Evolutionary conservation across 2,888 invertebrate genomes (phyloP).

Genomic region (Asteroscopus sphinx): DNA sequence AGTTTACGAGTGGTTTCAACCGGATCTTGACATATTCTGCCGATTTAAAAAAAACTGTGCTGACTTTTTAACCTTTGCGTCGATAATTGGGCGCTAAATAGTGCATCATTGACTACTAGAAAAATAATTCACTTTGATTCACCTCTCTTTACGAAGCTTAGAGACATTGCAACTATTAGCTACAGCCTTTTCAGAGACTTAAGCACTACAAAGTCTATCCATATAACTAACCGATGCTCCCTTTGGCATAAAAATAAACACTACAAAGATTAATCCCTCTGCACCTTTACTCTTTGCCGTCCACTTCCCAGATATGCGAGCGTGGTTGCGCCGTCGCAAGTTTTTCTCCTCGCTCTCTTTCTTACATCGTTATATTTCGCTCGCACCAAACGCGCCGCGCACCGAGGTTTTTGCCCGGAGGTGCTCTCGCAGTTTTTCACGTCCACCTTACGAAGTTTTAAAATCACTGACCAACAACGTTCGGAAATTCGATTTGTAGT

Average conservation of each 20-base stretch:
- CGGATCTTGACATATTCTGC: too few species aligned
- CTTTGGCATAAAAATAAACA: not conserved
- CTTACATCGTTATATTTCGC: slow-evolving; percentile 59
- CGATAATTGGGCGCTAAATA: too few species aligned
- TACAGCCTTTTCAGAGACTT: too few species aligned
- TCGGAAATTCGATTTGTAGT: slow-evolving; percentile 56
- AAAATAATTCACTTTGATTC: too few species aligned
- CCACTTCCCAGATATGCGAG: slow-evolving; percentile 78
- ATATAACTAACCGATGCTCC: too few species aligned
- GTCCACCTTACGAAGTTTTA: slow-evolving; percentile 59
- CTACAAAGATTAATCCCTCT: slow-evolving; percentile 32
- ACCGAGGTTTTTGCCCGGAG: slow-evolving; percentile 72
- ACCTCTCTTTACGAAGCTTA: too few species aligned
- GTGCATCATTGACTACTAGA: too few species aligned
- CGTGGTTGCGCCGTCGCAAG: slow-evolving; percentile 76
- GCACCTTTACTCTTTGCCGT: slow-evolving; percentile 63
- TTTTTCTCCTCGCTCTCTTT: slow-evolving; percentile 71
- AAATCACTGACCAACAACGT: slow-evolving; percentile 53
- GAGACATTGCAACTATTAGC: too few species aligned
- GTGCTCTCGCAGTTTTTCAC: slow-evolving; percentile 67
- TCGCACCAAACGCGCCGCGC: slow-evolving; percentile 80
- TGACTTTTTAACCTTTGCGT: too few species aligned
- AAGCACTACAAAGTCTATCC: too few species aligned
- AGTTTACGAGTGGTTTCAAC: too few species aligned
- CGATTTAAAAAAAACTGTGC: too few species aligned